phyloP scores from a whole-genome alignment of 2,797 vertebrate genomes.

The Onychomys torridus region DNA sequence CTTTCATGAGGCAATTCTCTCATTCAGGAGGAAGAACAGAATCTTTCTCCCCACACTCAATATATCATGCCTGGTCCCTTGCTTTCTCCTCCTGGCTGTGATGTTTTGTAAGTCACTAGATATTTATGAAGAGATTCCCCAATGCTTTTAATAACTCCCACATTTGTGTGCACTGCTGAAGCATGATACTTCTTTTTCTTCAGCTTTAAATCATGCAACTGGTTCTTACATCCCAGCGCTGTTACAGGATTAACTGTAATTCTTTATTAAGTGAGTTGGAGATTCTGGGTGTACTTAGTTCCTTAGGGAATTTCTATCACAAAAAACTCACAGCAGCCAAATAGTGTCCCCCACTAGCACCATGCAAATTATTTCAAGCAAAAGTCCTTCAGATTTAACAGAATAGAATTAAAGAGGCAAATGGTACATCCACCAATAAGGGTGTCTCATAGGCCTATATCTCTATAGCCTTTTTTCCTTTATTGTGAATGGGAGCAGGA shows the following conservation, averaged over 20 bases:
- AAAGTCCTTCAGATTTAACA: slow-evolving; percentile 29
- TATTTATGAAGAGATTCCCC: slow-evolving; percentile 25
- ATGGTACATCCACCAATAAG: neutral
- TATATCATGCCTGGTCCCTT: neutral
- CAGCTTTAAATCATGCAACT: slow-evolving; percentile 3
- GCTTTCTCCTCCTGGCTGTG: slow-evolving; percentile 16
- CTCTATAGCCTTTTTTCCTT: slow-evolving; percentile 6
- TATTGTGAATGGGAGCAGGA: slow-evolving; percentile 12
- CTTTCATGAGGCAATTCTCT: slow-evolving; percentile 41
- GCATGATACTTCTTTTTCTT: slow-evolving; percentile 25
- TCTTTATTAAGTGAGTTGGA: slow-evolving; percentile 35
- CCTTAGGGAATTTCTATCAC: slow-evolving; percentile 45
- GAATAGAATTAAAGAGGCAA: neutral
- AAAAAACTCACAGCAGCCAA: slow-evolving; percentile 17
- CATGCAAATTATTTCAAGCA: slow-evolving; percentile 48
- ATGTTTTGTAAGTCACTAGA: neutral
- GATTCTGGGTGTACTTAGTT: slow-evolving; percentile 35
- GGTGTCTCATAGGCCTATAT: neutral
- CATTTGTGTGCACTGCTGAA: slow-evolving; percentile 31
- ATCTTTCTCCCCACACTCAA: neutral
- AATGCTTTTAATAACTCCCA: neutral
- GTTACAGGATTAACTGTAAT: slow-evolving; percentile 9
- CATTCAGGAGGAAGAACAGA: neutral
- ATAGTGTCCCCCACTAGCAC: neutral
- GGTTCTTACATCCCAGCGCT: neutral